Conservation (phyloP, 1,140 invertebrate species). For the Sycophila sp. region DNA sequence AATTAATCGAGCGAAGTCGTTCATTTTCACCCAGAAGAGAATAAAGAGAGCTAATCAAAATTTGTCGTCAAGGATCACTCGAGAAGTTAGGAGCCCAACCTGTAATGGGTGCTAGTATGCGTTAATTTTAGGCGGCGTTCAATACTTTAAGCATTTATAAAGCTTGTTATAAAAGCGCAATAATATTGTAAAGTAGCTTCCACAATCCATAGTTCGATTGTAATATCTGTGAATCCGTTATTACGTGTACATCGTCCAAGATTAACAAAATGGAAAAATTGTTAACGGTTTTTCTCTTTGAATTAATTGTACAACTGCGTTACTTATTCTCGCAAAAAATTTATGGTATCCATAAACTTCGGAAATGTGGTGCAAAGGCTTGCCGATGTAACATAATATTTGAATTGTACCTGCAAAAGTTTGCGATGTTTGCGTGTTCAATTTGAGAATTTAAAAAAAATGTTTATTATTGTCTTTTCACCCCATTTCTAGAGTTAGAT, state of each 20-base stretch:
- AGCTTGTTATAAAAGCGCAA: conserved; percentile 36
- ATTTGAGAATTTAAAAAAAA: conserved; percentile 12
- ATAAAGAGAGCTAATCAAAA: conserved; percentile 35
- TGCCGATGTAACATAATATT: conserved; percentile 17
- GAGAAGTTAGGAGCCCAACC: conserved; percentile 11
- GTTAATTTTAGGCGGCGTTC: conserved; percentile 32
- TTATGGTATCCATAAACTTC: neutral
- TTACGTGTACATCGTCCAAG: conserved; percentile 1
- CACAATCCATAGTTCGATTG: conserved; percentile 33
- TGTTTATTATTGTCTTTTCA: conserved; percentile 25
- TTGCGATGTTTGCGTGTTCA: neutral
- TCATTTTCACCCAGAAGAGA: neutral
- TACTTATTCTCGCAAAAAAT: too few species aligned
- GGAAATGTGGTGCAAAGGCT: conserved; percentile 22
- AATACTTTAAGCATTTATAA: conserved; percentile 36
- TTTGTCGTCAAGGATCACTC: conserved; percentile 26
- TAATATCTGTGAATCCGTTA: conserved; percentile 25
- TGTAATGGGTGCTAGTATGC: conserved; percentile 33
- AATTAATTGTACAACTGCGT: too few species aligned
- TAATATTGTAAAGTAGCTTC: conserved; percentile 37
- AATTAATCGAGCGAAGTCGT: too few species aligned
- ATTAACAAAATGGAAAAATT: conserved; percentile 4
- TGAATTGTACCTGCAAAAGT: conserved; percentile 16
- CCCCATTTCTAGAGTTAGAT: conserved; percentile 17
- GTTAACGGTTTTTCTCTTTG: too few species aligned